These are phyloP conservation scores for Nebria ingens DNA, from an alignment of 1,140 invertebrate genomes.

Conservation along the genomic window DNA sequence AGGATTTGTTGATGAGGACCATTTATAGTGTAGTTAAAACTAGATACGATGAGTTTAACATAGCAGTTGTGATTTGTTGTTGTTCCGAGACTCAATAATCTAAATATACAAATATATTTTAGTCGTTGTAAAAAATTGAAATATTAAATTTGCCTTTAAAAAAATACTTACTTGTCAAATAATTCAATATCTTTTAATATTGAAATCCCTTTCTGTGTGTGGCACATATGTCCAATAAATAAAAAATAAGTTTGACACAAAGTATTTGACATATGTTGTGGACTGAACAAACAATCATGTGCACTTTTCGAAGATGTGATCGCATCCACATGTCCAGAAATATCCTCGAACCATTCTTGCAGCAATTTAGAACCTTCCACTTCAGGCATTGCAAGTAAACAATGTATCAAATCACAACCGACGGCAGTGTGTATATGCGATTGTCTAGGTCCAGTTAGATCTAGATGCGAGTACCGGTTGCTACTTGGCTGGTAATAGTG, in stretches of 20 bases:
- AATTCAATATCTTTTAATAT: constrained; percentile 68
- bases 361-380: constrained; percentile 47
- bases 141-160: not conserved
- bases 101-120: constrained; percentile 7
- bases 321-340: constrained; percentile 62
- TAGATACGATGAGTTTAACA: constrained; percentile 82
- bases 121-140: not conserved
- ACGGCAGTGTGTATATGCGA: constrained; percentile 54
- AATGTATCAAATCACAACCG: constrained; percentile 69
- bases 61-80: constrained; percentile 82
- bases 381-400: constrained; percentile 50
- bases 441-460: constrained; percentile 38
- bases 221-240: constrained; percentile 78
- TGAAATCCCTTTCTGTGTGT: constrained; percentile 57
- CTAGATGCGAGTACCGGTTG: constrained; percentile 72
- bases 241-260: constrained; percentile 91
- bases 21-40: constrained; percentile 72
- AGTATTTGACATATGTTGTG: constrained; percentile 74
- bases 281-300: constrained; percentile 82
- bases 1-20: constrained; percentile 63
- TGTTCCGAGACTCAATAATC: constrained; percentile 45
- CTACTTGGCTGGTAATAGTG: constrained; percentile 81
- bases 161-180: constrained; percentile 59
- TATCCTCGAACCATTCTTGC: constrained; percentile 69
- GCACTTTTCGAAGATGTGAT: constrained; percentile 63